Conservation (phyloP, 2,113 vertebrate genomes). For the Tor tambroides region DNA sequence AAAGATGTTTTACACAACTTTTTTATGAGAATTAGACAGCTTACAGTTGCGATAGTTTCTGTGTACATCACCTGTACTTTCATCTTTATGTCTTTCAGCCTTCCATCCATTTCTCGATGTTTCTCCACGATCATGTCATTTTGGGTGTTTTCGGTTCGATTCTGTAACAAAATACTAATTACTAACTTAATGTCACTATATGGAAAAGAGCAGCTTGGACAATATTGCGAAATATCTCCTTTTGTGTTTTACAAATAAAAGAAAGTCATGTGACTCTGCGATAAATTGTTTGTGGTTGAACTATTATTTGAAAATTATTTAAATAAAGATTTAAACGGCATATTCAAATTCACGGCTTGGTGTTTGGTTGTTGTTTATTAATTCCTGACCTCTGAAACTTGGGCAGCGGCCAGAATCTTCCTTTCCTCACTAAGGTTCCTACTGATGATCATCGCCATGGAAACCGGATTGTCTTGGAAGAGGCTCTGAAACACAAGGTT, state of each 20-base stretch:
- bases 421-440: conserved; percentile 90
- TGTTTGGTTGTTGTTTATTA: neutral
- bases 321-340: neutral
- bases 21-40: neutral
- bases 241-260: neutral
- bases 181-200: neutral
- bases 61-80: conserved; percentile 77
- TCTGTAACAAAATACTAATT: conserved; percentile 68
- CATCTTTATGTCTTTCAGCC: conserved; percentile 86
- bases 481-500: conserved; percentile 75
- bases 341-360: neutral
- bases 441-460: conserved; percentile 94
- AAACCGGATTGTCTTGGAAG: conserved; percentile 91
- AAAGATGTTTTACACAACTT: neutral
- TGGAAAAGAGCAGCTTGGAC: neutral
- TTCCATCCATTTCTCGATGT: conserved; percentile 86
- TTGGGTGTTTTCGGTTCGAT: conserved; percentile 75
- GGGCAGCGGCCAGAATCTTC: conserved; percentile 83
- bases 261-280: neutral
- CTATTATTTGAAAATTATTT: too few species aligned
- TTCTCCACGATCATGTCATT: conserved; percentile 87
- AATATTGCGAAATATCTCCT: neutral
- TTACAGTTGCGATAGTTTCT: conserved; percentile 57
- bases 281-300: neutral
- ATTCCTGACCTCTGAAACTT: conserved; percentile 76